Conservation (phyloP, 1,140 invertebrate species). For the Drosophila bifasciata region DNA sequence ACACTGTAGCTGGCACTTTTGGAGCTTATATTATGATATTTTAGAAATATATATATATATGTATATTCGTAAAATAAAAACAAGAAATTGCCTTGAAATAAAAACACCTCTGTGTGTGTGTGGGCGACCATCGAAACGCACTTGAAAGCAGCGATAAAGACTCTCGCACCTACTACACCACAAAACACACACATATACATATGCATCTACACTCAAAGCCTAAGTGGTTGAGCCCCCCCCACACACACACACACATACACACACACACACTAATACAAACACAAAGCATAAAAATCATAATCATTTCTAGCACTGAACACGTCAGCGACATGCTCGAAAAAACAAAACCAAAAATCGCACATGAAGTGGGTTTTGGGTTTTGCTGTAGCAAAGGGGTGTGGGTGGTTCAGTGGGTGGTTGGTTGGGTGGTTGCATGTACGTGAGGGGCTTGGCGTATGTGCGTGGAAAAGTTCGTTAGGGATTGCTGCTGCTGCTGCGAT, state of each 20-base stretch:
- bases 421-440: too few relatives aligned
- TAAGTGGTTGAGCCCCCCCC: too few relatives aligned
- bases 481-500: too few relatives aligned
- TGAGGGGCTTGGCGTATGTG: too few relatives aligned
- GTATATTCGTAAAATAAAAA: neutral
- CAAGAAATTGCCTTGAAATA: constrained; percentile 15
- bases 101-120: constrained; percentile 15
- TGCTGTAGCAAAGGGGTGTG: too few relatives aligned
- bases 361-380: too few relatives aligned
- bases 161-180: neutral
- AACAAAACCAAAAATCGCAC: constrained; percentile 9
- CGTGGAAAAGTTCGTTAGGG: too few relatives aligned
- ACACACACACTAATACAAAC: constrained; percentile 5
- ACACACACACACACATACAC: neutral
- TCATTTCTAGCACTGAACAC: constrained; percentile 15
- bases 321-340: constrained; percentile 23
- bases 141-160: constrained; percentile 26
- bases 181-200: neutral
- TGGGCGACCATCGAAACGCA: constrained; percentile 21
- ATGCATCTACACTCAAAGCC: too few relatives aligned
- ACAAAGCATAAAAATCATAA: constrained; percentile 21
- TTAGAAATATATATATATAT: constrained; percentile 21
- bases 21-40: constrained; percentile 7
- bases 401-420: too few relatives aligned
- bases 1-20: constrained; percentile 7